These are phyloP conservation scores for Goniozus legneri DNA, from an alignment of 1,140 invertebrate species.

Conservation along the genomic window DNA sequence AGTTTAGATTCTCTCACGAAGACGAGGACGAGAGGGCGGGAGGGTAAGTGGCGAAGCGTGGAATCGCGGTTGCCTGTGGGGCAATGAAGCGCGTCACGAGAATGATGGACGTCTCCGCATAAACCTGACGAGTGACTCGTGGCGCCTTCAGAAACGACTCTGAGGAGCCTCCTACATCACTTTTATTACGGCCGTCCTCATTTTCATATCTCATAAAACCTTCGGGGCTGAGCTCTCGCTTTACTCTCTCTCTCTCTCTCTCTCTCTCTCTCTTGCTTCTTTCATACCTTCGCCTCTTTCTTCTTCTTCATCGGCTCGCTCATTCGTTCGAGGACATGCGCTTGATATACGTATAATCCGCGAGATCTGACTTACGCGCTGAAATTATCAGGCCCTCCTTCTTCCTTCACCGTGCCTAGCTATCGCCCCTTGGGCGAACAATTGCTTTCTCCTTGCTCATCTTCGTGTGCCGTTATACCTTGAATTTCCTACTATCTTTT, in stretches of 20 bases:
- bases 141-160: conserved; percentile 70
- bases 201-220: conserved; percentile 73
- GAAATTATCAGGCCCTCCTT: conserved; percentile 25
- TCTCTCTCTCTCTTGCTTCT: too few relatives aligned
- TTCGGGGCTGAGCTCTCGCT: conserved; percentile 37
- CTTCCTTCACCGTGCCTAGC: not conserved
- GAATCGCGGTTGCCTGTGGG: conserved; percentile 37
- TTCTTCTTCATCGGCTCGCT: too few relatives aligned
- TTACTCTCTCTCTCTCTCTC: conserved; percentile 6
- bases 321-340: conserved; percentile 22
- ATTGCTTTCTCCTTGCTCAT: too few relatives aligned
- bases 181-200: conserved; percentile 77
- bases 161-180: conserved; percentile 72
- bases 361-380: conserved; percentile 30
- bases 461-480: too few relatives aligned
- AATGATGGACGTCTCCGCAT: conserved; percentile 58
- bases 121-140: conserved; percentile 59
- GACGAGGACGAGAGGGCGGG: conserved; percentile 12
- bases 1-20: too few relatives aligned
- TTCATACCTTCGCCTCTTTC: too few relatives aligned
- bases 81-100: conserved; percentile 55
- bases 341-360: conserved; percentile 35
- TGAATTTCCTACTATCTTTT: too few relatives aligned
- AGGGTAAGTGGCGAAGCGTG: conserved; percentile 27
- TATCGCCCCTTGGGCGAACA: too few relatives aligned